Percentiles rank a stretch among this genome's conserved stretches.
Evolutionary conservation across 2,797 vertebrate species (phyloP).

Genomic region (Synaphobranchus kaupii): DNA sequence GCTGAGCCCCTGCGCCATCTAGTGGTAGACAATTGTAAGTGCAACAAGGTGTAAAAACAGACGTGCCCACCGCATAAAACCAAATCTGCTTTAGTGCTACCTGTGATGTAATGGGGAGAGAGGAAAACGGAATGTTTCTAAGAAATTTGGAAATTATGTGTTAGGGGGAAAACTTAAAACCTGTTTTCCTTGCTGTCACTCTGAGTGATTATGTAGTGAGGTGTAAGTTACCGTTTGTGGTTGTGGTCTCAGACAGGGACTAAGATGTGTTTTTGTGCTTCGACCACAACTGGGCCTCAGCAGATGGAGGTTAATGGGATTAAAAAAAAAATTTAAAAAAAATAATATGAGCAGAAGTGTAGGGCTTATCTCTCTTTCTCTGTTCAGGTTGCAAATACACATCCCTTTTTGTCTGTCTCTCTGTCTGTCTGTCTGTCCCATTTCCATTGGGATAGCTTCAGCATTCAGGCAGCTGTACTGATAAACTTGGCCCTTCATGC

Average conservation of each 20-base stretch:
- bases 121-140: not conserved
- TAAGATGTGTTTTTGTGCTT: not conserved
- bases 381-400: not conserved
- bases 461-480: not conserved
- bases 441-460: not conserved
- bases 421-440: no score
- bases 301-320: not conserved
- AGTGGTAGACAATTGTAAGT: conserved; percentile 50
- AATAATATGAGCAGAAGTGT: not conserved
- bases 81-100: not conserved
- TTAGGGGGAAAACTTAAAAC: not conserved
- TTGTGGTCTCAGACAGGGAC: not conserved
- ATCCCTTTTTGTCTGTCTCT: not conserved
- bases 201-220: not conserved
- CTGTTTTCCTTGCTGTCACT: not conserved
- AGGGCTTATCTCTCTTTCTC: not conserved
- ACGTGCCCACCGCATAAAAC: not conserved
- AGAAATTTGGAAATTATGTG: not conserved
- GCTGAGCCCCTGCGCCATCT: conserved; percentile 62
- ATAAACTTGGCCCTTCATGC: not conserved
- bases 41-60: not conserved
- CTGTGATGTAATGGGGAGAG: not conserved
- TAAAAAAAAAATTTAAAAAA: not conserved
- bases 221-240: not conserved
- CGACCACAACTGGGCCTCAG: not conserved